These are phyloP conservation scores for Dendrocincla fuliginosa DNA, from an alignment of 2,797 vertebrate species.

Conservation along the genomic window DNA sequence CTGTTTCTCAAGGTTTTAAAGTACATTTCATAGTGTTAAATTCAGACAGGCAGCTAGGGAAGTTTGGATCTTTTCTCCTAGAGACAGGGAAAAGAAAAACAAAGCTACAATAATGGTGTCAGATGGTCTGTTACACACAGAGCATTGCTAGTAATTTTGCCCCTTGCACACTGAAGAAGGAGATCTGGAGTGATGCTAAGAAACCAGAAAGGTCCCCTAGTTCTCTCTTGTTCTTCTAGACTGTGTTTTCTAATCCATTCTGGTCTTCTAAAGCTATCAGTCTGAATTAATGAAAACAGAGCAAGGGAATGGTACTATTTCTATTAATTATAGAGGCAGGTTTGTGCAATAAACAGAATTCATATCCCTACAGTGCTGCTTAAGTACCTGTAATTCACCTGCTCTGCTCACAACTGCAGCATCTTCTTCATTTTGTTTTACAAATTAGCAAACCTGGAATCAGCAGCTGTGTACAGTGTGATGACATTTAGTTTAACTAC, in stretches of 20 bases:
- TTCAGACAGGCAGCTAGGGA: not conserved
- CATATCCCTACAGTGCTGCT: slow-evolving; percentile 14
- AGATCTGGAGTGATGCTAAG: not conserved
- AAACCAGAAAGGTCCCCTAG: not conserved
- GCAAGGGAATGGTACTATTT: slow-evolving; percentile 15
- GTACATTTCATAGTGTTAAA: not conserved
- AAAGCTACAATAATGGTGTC: not conserved
- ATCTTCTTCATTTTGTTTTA: slow-evolving; percentile 17
- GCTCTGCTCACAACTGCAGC: not conserved
- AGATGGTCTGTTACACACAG: not conserved
- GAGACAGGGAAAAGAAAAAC: not conserved
- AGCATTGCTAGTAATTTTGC: not conserved
- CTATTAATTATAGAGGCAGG: slow-evolving; percentile 53
- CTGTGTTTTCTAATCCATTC: not conserved
- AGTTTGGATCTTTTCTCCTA: not conserved
- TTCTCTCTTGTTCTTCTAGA: slow-evolving; percentile 1
- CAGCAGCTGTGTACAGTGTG: not conserved
- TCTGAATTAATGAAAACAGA: slow-evolving; percentile 45
- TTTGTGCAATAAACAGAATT: slow-evolving; percentile 60
- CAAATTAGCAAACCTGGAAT: slow-evolving; percentile 42
- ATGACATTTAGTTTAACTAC: slow-evolving; percentile 25
- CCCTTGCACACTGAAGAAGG: not conserved
- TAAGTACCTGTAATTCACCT: slow-evolving; percentile 59
- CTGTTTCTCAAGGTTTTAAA: not conserved
- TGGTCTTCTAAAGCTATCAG: not conserved